Evolutionary conservation across 2,888 invertebrate species (phyloP), one percentile per base, ranked within the genome.

Genomic region (Agrotis ipsilon): DNA sequence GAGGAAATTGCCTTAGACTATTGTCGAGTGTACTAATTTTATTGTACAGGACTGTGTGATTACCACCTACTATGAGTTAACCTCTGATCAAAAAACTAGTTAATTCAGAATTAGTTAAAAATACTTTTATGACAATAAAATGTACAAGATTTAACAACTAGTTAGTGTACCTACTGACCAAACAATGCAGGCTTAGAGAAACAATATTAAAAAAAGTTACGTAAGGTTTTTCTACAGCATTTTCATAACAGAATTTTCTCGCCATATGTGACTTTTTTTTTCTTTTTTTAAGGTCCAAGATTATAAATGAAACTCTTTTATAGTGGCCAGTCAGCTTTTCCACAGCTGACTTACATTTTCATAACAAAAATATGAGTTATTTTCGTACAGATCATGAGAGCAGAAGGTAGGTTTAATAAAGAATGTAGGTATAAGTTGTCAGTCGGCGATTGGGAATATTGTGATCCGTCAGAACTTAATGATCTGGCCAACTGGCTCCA

Each of bases 121-220:
- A 24, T 24, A 24, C 24, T 24, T 24, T 24, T n/a, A n/a, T n/a
- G n/a, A n/a, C n/a, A n/a, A n/a, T n/a, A 32, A 32, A 39, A 39
- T 39, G 9, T 9, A 39, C 9, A 32, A 32, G 6, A 32, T 32
- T 32, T 7, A 32, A 32, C 32, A 32, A 5, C 4, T 27, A 27
- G 4, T 27, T 27, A 39, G 39, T 11, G 1, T 9, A 39, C 9
- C 39, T 39, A 39, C 39, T 11, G 9, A 39, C 11, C 39, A 39
- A 39, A 39, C 39, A 39, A 39, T 2, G 2, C 1, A 11, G 39
- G 11, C 39, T 2, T 0, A 27, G 32, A n/a, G 43, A n/a, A 55
- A 43, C 9, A 72, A 48, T n/a, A 39, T 55, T 51, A 11, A 32
- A 58, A 13, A 48, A 11, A 16, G 21, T 43, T 72, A 62, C 46